These are phyloP conservation scores for Penelope pileata DNA, from an alignment of 2,113 vertebrate genomes.

Conservation along the genomic window DNA sequence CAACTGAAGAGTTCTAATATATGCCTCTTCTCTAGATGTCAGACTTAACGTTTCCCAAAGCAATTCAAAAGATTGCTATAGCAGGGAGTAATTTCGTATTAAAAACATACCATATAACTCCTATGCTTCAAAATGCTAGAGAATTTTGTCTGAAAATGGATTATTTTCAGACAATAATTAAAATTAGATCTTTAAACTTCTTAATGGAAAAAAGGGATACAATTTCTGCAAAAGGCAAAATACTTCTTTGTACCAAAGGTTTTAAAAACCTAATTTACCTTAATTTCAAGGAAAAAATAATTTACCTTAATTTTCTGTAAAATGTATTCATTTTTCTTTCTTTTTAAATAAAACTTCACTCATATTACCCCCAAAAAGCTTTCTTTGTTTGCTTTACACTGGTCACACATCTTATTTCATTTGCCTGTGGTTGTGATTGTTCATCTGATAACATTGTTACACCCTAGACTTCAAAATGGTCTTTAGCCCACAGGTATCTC, in stretches of 20 bases:
- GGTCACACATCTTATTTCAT: neutral
- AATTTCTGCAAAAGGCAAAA: neutral
- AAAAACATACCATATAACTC: neutral
- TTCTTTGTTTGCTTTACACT: neutral
- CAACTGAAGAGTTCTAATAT: neutral
- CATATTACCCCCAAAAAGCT: neutral
- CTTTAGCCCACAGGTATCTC: neutral
- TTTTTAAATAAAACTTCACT: neutral
- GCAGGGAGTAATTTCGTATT: neutral
- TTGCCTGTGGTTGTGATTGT: neutral
- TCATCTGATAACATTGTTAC: neutral
- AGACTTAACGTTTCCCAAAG: neutral
- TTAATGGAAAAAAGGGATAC: neutral
- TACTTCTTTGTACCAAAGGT: neutral
- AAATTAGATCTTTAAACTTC: neutral
- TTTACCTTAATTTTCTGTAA: neutral
- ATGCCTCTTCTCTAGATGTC: neutral
- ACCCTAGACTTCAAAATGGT: neutral
- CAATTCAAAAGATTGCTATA: neutral
- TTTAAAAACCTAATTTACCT: neutral
- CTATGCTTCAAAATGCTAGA: neutral
- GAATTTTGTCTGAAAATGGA: neutral
- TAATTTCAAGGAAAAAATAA: neutral
- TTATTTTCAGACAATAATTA: neutral
- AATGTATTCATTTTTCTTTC: neutral